Conservation (phyloP, 2,113 vertebrate genomes). For the Gymnorhina tibicen region DNA sequence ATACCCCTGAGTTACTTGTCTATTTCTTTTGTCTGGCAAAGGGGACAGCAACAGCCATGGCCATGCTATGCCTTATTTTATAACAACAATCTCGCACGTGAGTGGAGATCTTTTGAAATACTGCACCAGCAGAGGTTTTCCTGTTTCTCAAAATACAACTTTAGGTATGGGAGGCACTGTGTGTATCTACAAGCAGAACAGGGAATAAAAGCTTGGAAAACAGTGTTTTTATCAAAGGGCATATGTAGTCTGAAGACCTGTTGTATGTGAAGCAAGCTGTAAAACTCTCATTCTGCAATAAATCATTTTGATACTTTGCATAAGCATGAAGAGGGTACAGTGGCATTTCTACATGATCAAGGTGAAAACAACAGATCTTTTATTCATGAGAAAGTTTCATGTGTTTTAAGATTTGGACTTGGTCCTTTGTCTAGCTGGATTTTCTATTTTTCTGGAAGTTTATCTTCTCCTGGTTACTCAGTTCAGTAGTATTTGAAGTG, state of each 20-base stretch:
- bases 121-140: background rate
- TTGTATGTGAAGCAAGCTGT: background rate
- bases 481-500: background rate
- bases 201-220: background rate
- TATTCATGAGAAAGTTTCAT: background rate
- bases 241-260: background rate
- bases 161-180: background rate
- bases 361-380: background rate
- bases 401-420: background rate
- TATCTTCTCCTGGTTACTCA: background rate
- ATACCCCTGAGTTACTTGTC: background rate
- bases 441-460: background rate
- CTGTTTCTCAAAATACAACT: background rate
- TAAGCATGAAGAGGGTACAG: background rate
- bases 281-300: background rate
- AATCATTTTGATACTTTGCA: background rate
- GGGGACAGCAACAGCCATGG: background rate
- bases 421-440: background rate
- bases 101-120: background rate
- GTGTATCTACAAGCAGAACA: background rate
- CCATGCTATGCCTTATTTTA: background rate
- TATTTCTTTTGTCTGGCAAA: background rate
- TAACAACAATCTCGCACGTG: fast-evolving
- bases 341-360: background rate
- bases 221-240: background rate